Conservation (phyloP, 2,113 vertebrate genomes). For the Catagonus wagneri region DNA sequence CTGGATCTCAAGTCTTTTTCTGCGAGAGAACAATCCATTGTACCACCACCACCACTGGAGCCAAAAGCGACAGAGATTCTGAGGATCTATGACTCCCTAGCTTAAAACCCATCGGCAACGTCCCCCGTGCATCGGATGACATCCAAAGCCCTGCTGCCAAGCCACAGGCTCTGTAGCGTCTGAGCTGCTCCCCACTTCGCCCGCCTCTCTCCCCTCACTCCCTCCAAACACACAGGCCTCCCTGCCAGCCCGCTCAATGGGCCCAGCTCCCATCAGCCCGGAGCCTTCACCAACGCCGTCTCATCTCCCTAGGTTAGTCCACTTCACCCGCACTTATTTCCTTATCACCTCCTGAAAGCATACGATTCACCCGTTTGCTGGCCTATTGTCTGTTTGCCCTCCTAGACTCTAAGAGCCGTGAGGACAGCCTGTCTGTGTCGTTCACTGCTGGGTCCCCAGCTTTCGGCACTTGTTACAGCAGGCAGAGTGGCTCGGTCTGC, state of each 20-base stretch:
- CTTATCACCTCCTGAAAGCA: not conserved
- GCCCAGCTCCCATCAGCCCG: not conserved
- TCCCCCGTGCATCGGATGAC: not conserved
- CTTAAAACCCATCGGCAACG: not conserved
- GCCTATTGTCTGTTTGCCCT: not conserved
- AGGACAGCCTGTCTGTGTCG: not conserved
- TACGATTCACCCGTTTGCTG: constrained; percentile 12
- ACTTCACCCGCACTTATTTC: not conserved
- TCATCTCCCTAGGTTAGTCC: not conserved
- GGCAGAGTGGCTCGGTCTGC: not conserved
- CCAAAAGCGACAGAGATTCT: not conserved
- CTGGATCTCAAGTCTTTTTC: not conserved
- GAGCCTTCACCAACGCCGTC: not conserved
- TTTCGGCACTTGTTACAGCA: not conserved
- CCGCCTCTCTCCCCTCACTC: not conserved
- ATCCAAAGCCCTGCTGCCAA: not conserved
- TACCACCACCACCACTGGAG: not conserved
- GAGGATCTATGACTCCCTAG: not conserved
- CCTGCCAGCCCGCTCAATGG: too few relatives aligned
- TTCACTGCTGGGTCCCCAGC: not conserved
- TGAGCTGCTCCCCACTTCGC: not conserved
- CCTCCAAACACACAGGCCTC: not conserved
- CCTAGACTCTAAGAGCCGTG: not conserved
- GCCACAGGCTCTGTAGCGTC: not conserved
- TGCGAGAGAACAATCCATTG: not conserved